Evolutionary conservation across 2,113 vertebrate species (phyloP).

Genomic region (Dipodomys ordii): DNA sequence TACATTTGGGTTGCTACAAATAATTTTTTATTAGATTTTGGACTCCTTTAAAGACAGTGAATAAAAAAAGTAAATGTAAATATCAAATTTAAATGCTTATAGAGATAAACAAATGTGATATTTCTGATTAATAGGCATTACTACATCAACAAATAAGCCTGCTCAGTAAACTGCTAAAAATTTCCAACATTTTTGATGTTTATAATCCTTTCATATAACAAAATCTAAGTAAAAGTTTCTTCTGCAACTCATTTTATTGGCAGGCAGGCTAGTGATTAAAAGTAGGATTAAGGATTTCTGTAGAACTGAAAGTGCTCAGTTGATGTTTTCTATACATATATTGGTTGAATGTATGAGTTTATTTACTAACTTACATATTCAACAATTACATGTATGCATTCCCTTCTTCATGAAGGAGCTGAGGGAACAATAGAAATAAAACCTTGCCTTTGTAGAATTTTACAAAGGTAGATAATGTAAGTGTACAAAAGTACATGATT

Average conservation of each 20-base stretch:
- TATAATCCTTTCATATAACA: no score
- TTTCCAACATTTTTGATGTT: no score
- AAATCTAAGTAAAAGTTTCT: conserved; percentile 28
- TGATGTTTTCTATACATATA: no score
- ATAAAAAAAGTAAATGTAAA: neutral
- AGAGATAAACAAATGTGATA: neutral
- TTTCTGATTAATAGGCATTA: neutral
- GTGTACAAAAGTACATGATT: neutral
- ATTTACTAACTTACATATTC: no score
- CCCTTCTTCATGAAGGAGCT: no score
- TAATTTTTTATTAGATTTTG: neutral
- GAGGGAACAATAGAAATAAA: neutral
- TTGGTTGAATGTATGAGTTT: no score
- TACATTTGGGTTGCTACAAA: neutral
- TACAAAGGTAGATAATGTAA: neutral
- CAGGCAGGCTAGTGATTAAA: neutral
- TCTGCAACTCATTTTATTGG: conserved; percentile 10
- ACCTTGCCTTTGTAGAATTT: neutral
- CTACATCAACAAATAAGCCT: neutral
- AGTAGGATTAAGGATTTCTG: neutral
- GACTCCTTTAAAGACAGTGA: conserved; percentile 34
- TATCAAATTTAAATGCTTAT: neutral
- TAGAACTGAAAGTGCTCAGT: neutral
- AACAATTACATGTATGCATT: no score
- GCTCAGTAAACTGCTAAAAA: no score